Evolutionary conservation across 2,888 invertebrate species (phyloP).

Genomic region (Ganaspis brasiliensis): DNA sequence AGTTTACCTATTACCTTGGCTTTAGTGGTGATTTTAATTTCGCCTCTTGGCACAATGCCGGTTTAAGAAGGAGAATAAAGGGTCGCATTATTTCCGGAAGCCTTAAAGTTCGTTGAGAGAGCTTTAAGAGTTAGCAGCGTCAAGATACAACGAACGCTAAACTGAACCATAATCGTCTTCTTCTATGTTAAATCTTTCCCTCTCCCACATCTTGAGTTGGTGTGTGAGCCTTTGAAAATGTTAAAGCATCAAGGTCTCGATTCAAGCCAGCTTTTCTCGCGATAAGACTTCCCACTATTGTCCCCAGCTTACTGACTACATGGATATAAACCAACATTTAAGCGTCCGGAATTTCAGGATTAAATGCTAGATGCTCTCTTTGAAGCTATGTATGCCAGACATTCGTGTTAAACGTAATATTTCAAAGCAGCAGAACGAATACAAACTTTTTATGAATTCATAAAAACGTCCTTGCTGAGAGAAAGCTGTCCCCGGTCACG

Average conservation of each 20-base stretch:
- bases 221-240: constrained; percentile 37
- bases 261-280: constrained; percentile 48
- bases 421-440: background rate
- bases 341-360: constrained; percentile 66
- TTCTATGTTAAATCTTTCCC: constrained; percentile 75
- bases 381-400: background rate
- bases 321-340: constrained; percentile 65
- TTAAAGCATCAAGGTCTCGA: constrained; percentile 38
- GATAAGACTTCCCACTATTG: constrained; percentile 69
- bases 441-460: constrained; percentile 7
- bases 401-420: constrained; percentile 26
- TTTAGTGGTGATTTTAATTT: constrained; percentile 53
- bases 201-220: constrained; percentile 57
- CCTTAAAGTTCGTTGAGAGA: constrained; percentile 27
- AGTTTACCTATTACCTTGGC: constrained; percentile 32
- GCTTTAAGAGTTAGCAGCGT: constrained; percentile 59
- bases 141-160: constrained; percentile 64
- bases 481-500: constrained; percentile 17
- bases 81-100: constrained; percentile 43
- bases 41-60: constrained; percentile 44
- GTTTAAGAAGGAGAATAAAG: constrained; percentile 45
- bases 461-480: background rate
- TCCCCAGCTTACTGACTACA: constrained; percentile 68
- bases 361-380: constrained; percentile 51
- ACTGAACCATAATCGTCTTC: constrained; percentile 77